Base-by-base conservation (phyloP, 2,888 invertebrate species). In the Athetis lepigone region DNA sequence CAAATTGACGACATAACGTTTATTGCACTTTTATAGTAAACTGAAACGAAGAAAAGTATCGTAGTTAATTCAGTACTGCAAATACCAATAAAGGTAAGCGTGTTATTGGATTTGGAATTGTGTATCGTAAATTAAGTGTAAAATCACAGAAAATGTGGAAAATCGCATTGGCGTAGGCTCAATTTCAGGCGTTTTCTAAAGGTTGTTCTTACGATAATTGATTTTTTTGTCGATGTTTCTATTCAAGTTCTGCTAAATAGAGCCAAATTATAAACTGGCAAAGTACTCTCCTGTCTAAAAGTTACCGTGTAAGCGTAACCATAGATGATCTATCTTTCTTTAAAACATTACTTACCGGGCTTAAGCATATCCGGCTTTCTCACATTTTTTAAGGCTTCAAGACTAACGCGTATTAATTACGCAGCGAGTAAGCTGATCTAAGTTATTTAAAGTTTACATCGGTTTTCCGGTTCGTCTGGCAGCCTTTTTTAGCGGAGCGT, bases 71-170 rank as follows among this genome's bases (percentile, higher is more conserved):
- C n/a, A n/a, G n/a, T n/a, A n/a, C n/a, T n/a, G n/a, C 13, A 27
- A 49, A 46, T 49, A 39, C 39, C 23, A 64, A 57, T 13, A 52
- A 65, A 45, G 16, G 36, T 21, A 68, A 56, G 42, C 51, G 68
- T 56, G 47, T 74, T 56, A 68, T 74, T 68, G 4, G 36, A 61
- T 52, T 73, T 61, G 50, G 61, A 55, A 21, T 57, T 74, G 37
- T 46, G 54, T 45, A 19, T 69, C 27, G 29, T 47, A 36, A 42
- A 56, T 57, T 13, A 50, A 45, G 27, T 54, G 46, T 40, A 69
- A 71, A 68, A 71, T 71, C 25, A 23, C 16, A 33, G 56, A 63
- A 54, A 58, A 55, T 58, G 37, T 18, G 37, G 37, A 37, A 37
- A 16, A 18, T 27, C 16, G 39, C 18, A 50, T 69, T 67, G 11